Conservation (phyloP, 1,140 invertebrate species). For the Potamilus streckersoni region DNA sequence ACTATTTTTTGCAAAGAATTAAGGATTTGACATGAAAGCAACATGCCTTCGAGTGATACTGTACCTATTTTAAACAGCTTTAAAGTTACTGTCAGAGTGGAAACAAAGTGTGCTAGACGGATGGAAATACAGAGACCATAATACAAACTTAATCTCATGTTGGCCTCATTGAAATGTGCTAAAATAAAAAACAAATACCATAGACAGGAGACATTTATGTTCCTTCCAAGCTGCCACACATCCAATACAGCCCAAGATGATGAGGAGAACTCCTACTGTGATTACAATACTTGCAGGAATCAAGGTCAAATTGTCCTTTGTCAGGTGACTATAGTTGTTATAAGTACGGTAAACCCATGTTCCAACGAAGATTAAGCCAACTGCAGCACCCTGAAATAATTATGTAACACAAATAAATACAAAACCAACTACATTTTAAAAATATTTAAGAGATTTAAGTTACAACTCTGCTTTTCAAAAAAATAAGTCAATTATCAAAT, state of each 20-base stretch:
- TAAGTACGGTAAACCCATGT: conserved; percentile 62
- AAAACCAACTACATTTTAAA: not conserved
- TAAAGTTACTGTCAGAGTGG: no score
- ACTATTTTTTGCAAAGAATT: no score
- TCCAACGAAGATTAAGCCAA: conserved; percentile 58
- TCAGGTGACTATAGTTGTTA: conserved; percentile 57
- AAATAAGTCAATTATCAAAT: not conserved
- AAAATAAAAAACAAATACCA: conserved; percentile 69
- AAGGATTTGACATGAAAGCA: no score
- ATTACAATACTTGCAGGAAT: conserved; percentile 74
- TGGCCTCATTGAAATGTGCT: not conserved
- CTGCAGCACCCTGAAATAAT: conserved; percentile 57
- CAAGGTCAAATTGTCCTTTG: conserved; percentile 53
- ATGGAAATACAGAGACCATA: not conserved
- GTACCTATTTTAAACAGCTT: no score
- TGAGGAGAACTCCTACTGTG: conserved; percentile 81
- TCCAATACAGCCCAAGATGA: conserved; percentile 87
- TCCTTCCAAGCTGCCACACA: conserved; percentile 89
- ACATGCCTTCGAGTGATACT: no score
- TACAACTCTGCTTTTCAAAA: not conserved
- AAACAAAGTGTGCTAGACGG: not conserved
- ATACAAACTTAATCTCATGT: no score
- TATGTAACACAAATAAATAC: conserved; percentile 6
- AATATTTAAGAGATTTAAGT: not conserved
- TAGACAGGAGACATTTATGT: conserved; percentile 84